These are phyloP conservation scores for Hirundo rustica DNA, from an alignment of 2,797 vertebrate genomes.

Conservation along the genomic window DNA sequence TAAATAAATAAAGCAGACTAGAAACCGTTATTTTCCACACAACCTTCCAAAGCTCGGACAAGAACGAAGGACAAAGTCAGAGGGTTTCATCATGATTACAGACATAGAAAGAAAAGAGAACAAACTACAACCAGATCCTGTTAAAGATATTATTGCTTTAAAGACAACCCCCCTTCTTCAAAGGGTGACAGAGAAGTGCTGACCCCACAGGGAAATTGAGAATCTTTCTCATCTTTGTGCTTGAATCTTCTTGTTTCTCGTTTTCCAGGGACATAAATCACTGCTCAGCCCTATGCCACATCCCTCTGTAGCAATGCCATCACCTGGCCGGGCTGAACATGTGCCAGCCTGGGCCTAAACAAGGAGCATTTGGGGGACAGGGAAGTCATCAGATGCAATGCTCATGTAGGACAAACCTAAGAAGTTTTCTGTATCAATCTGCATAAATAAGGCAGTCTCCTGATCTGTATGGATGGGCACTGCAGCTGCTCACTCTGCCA, in stretches of 20 bases:
- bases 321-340: rapidly evolving
- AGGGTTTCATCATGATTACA: neutral
- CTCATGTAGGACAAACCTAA: neutral
- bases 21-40: neutral
- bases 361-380: neutral
- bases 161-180: neutral
- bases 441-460: neutral
- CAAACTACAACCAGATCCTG: neutral
- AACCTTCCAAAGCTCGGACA: neutral
- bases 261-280: neutral
- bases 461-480: neutral
- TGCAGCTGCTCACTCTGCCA: neutral
- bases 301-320: neutral
- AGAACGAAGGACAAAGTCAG: neutral
- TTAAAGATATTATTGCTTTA: neutral
- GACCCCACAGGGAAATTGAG: neutral
- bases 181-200: neutral
- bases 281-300: neutral
- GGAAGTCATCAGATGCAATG: neutral
- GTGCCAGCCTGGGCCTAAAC: neutral
- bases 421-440: neutral
- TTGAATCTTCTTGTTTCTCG: neutral
- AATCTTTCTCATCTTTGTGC: neutral
- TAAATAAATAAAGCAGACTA: neutral
- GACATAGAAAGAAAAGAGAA: neutral